Percentiles rank a stretch among this genome's conserved stretches.
Evolutionary conservation across 2,797 vertebrate species (phyloP).

Genomic region (Silurus aristotelis): DNA sequence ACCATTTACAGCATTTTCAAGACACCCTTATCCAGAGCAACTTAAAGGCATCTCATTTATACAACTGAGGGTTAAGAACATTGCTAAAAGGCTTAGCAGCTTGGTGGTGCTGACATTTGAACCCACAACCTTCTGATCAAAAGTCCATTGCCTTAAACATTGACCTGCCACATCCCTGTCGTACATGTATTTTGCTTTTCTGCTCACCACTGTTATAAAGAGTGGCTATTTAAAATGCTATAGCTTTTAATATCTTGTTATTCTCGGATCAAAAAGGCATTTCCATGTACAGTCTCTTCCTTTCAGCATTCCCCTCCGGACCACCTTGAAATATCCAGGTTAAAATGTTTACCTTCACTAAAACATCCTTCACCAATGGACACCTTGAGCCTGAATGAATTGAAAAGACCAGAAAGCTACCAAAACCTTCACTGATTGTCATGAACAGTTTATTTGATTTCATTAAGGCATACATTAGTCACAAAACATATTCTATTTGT

Average conservation of each 20-base stretch:
- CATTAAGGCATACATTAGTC: constrained; percentile 40
- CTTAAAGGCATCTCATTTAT: no score
- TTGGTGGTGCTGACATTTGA: no score
- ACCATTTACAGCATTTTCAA: no score
- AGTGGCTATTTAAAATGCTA: not conserved
- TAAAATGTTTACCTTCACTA: not conserved
- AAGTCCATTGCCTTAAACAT: no score
- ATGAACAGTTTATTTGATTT: constrained; percentile 36
- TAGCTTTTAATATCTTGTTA: not conserved
- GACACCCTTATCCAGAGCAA: no score
- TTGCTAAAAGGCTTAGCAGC: no score
- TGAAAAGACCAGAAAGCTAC: not conserved
- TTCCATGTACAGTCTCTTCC: not conserved
- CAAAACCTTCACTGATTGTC: not conserved
- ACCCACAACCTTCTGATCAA: no score
- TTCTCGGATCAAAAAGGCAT: not conserved
- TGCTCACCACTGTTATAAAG: not conserved
- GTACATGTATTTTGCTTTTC: not conserved
- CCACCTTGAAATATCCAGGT: not conserved
- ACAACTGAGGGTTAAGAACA: no score
- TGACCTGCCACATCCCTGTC: no score
- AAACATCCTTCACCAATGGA: not conserved
- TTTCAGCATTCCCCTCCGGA: not conserved
- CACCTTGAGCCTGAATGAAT: not conserved
- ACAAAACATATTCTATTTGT: constrained; percentile 26